A percentile compares a stretch with the other conserved stretches of the same genome.
These are phyloP conservation scores for Alca torda DNA, from an alignment of 2,797 vertebrate genomes.

Conservation along the genomic window DNA sequence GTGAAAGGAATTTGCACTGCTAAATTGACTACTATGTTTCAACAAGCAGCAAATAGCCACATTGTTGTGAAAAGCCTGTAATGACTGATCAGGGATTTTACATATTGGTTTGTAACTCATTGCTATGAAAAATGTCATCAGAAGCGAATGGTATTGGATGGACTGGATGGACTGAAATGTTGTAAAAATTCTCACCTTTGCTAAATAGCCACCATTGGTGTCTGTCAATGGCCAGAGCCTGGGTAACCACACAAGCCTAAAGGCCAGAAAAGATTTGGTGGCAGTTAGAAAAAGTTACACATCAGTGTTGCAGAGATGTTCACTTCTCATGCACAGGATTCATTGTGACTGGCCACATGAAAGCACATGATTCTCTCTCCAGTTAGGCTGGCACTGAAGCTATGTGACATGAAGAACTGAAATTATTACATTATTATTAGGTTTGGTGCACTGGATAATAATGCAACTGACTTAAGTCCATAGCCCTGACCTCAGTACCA, in stretches of 20 bases:
- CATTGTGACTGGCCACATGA: not conserved
- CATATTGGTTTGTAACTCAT: not conserved
- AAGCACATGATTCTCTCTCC: not conserved
- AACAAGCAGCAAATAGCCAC: not conserved
- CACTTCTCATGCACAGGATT: not conserved
- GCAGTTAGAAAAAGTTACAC: not conserved
- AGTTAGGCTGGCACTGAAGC: not conserved
- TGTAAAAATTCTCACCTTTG: not conserved
- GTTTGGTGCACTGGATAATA: not conserved
- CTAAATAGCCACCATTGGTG: not conserved
- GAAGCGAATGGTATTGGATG: not conserved
- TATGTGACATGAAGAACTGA: not conserved
- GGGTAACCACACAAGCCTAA: not conserved
- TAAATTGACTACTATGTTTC: not conserved
- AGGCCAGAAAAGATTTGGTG: not conserved
- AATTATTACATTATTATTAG: not conserved
- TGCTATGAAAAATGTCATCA: not conserved
- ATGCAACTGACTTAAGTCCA: not conserved
- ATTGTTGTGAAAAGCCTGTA: not conserved
- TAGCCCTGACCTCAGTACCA: not conserved
- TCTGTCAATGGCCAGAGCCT: not conserved
- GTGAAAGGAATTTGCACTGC: not conserved
- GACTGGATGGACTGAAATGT: not conserved
- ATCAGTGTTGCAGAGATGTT: not conserved
- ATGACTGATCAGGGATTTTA: not conserved